phyloP scores from a whole-genome alignment of 1,140 invertebrate genomes.

The Cyphomyrmex costatus region DNA sequence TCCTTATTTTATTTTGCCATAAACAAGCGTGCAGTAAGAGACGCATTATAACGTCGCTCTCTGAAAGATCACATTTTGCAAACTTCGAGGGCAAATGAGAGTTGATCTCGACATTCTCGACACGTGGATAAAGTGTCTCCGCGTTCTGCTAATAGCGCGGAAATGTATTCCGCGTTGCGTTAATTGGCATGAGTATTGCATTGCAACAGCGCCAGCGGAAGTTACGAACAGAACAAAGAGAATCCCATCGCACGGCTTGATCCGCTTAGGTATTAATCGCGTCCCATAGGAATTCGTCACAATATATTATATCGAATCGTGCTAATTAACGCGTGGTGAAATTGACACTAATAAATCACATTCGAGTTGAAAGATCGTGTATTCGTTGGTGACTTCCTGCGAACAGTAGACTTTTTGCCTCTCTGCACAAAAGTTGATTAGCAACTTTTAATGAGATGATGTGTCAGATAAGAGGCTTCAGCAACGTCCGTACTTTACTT shows the following conservation, averaged over 20 bases:
- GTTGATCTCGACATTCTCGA: background rate
- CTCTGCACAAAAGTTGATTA: conserved; percentile 5
- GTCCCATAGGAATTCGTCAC: no score
- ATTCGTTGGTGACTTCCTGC: background rate
- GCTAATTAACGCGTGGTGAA: background rate
- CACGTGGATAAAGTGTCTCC: background rate
- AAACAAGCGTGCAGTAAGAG: background rate
- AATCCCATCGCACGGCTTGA: background rate
- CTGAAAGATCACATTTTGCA: background rate
- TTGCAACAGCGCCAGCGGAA: background rate
- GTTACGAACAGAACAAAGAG: conserved; percentile 11
- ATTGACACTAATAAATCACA: conserved; percentile 13
- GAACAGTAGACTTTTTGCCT: background rate
- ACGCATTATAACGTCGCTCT: conserved; percentile 4
- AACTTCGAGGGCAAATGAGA: background rate
- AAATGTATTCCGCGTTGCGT: conserved; percentile 26
- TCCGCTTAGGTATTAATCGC: conserved; percentile 35
- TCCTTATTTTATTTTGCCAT: background rate
- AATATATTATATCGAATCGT: background rate
- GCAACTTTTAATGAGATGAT: conserved; percentile 37
- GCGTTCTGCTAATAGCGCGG: conserved; percentile 24
- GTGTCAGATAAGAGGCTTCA: conserved; percentile 28
- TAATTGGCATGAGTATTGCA: conserved; percentile 30
- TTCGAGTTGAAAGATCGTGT: background rate
- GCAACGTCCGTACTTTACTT: background rate